Evolutionary conservation across 92 coral and sea anemone genomes (phyloP).

Genomic region (Hydrozoanthus gracilis): DNA sequence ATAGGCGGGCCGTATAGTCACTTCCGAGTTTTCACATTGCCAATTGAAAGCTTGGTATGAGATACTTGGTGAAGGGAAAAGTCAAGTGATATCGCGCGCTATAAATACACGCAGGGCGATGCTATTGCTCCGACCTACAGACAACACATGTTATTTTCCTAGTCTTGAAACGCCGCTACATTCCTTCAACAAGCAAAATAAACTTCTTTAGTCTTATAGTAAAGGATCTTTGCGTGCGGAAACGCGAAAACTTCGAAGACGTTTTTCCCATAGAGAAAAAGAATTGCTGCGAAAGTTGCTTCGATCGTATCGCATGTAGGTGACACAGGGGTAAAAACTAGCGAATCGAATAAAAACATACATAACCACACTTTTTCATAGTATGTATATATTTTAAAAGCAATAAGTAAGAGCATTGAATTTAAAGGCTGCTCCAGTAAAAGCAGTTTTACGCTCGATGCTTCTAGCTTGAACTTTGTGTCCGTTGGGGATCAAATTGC

Average conservation of each 20-base stretch:
- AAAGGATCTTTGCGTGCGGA: not conserved
- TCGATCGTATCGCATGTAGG: not conserved
- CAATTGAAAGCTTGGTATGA: not conserved
- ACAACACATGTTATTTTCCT: not conserved
- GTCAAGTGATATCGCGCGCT: not conserved
- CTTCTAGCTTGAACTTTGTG: conserved; percentile 26
- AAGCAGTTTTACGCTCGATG: not conserved
- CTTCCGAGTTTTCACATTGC: not conserved
- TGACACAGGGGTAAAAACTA: not conserved
- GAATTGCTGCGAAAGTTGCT: not conserved
- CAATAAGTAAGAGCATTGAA: not conserved
- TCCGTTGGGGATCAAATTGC: conserved; percentile 44
- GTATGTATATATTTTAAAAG: too few relatives aligned
- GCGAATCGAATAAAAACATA: not conserved
- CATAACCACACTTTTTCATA: too few relatives aligned
- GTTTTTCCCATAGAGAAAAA: not conserved
- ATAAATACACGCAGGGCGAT: not conserved
- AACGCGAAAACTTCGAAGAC: not conserved
- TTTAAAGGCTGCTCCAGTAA: not conserved
- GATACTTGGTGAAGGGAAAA: conserved; percentile 4
- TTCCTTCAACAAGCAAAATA: not conserved
- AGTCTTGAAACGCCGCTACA: not conserved
- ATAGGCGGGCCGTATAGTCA: conserved; percentile 4
- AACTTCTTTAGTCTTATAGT: not conserved
- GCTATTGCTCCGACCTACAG: not conserved